Evolutionary conservation across 2,888 invertebrate species (phyloP).

Genomic region (Lasioglossum morio): DNA sequence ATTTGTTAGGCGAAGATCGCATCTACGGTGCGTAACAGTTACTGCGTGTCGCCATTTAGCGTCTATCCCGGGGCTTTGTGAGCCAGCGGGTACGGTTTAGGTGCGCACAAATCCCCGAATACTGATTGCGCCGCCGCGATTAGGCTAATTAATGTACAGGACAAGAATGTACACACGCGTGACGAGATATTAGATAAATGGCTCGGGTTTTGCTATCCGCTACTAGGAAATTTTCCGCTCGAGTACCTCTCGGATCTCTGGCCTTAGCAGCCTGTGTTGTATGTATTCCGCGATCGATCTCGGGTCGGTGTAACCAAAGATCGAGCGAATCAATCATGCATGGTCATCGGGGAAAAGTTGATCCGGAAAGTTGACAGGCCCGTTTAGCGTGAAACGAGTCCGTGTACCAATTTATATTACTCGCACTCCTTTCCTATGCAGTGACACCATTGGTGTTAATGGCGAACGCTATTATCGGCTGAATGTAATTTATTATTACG

Average conservation of each 20-base stretch:
- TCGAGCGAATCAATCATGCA: conserved; percentile 16
- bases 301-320: neutral
- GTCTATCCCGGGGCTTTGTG: conserved; percentile 43
- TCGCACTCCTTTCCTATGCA: neutral
- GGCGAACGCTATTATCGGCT: conserved; percentile 29
- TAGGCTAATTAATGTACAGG: conserved; percentile 61
- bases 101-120: conserved; percentile 8
- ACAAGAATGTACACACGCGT: conserved; percentile 61
- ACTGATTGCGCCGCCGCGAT: conserved; percentile 54
- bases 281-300: conserved; percentile 32
- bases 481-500: conserved; percentile 37
- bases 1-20: conserved; percentile 21
- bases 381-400: neutral
- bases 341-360: conserved; percentile 18
- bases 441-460: conserved; percentile 4
- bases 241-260: conserved; percentile 47
- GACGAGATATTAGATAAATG: conserved; percentile 72
- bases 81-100: conserved; percentile 3
- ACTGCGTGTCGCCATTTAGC: conserved; percentile 22
- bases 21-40: conserved; percentile 32
- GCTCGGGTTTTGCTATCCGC: conserved; percentile 43
- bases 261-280: neutral
- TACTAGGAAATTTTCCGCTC: conserved; percentile 64
- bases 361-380: conserved; percentile 28
- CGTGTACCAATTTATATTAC: conserved; percentile 2